Evolutionary conservation across 2,888 invertebrate species (phyloP), one percentile per base, ranked within the genome.

Genomic region (Drosophila basisetae): DNA sequence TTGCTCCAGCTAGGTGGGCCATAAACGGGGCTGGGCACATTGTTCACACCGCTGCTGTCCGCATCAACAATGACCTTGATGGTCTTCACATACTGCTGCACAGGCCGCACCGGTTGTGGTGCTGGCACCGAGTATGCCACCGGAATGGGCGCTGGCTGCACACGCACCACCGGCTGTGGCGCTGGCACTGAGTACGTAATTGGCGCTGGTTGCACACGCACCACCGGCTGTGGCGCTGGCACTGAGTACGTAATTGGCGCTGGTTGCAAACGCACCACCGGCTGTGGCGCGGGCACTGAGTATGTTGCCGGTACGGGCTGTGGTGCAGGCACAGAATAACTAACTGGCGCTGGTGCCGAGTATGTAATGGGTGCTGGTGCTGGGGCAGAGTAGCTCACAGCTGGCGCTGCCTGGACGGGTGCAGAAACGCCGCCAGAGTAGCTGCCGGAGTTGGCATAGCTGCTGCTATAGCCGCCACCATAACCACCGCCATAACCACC

Each of bases 41-140:
- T 76, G n/a, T 43, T 67, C 18, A 31, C 69, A 2, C 55, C 63
- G 25, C 56, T 68, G 52, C 69, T 75, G 22, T 76, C 78, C 61
- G 80, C 88, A 58, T 91, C 91, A 9, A 91, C 84, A 52, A 91
- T 86, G 39, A 91, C 62, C 64, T 82, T 89, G 53, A 91, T 84
- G 59, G 91, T 91, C 77, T 92, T 92, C 47, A 92, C 90, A 37
- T 76, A 68, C 65, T 91, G 90, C 56, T 83, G 80, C 9, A 35
- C 22, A 35, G 16, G 33, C 22, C 22, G 22, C n/a, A 54, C 35
- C 28, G 39, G 28, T 9, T 65, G 69, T 6, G 83, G 85, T 16
- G 56, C 68, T 11, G 78, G 74, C 49, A 61, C 35, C 56, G n/a
- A 7, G 28, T 54, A 54, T 35, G 16, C 1, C 25, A 39, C 11